Evolutionary conservation across 2,888 invertebrate species (phyloP).

Genomic region (Tenthredo mesomela): DNA sequence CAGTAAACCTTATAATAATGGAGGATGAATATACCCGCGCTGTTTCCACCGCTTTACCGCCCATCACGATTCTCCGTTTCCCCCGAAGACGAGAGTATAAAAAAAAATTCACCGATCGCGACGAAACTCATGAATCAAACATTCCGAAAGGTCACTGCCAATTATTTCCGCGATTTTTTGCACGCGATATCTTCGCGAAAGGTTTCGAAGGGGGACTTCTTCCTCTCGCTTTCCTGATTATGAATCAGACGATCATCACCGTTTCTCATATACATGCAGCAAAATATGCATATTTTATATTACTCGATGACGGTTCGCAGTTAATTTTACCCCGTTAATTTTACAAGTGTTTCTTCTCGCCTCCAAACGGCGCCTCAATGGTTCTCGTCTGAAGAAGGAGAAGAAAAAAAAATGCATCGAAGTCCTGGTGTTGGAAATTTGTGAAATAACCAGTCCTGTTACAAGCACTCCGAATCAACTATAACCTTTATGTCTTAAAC

Average conservation of each 20-base stretch:
- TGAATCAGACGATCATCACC: background rate
- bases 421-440: background rate
- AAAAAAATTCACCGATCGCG: background rate
- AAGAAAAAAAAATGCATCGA: background rate
- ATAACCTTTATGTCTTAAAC: conserved; percentile 24
- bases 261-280: background rate
- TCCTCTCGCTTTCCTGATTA: background rate
- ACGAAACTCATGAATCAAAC: background rate
- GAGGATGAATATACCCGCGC: background rate
- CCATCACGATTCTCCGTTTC: background rate
- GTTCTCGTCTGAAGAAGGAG: background rate
- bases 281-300: background rate
- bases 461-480: background rate
- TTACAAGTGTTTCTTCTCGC: background rate
- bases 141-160: background rate
- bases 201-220: background rate
- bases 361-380: background rate
- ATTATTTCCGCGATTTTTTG: background rate
- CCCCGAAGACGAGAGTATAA: background rate
- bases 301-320: background rate
- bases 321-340: background rate
- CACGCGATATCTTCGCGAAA: background rate
- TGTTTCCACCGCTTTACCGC: background rate
- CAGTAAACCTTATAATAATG: background rate
- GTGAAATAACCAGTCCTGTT: conserved; percentile 33